phyloP scores from a whole-genome alignment of 2,888 invertebrate genomes.

The Fabriciana adippe region DNA sequence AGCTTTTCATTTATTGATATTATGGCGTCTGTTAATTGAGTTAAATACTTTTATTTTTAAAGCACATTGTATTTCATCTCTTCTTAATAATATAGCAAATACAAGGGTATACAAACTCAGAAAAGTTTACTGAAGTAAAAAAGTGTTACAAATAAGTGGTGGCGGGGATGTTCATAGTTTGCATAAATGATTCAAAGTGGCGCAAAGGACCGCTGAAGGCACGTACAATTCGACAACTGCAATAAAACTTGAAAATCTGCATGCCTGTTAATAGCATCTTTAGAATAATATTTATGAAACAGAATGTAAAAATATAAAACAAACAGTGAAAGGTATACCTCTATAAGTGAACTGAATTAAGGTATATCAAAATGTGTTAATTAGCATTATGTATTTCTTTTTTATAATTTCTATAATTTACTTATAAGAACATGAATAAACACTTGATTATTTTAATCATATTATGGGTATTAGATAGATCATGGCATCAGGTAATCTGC shows the following conservation, averaged over 20 bases:
- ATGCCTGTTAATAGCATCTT: conserved; percentile 53
- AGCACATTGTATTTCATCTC: too few species aligned
- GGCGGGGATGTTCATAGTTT: conserved; percentile 47
- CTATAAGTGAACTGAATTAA: not conserved
- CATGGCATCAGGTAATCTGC: too few species aligned
- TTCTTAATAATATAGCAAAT: too few species aligned
- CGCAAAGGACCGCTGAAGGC: conserved; percentile 52
- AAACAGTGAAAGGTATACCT: not conserved
- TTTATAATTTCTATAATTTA: too few species aligned
- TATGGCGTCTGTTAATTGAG: too few species aligned
- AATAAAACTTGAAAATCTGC: conserved; percentile 52
- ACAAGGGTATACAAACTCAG: conserved; percentile 39
- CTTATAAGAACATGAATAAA: too few species aligned
- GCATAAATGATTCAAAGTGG: conserved; percentile 61
- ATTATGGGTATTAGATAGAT: too few species aligned
- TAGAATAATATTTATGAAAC: conserved; percentile 2
- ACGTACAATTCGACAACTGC: conserved; percentile 60
- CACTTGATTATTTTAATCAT: too few species aligned
- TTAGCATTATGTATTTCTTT: too few species aligned
- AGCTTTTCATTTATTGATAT: too few species aligned
- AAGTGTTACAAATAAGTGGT: conserved; percentile 41
- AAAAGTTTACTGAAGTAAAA: conserved; percentile 45
- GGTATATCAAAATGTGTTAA: too few species aligned
- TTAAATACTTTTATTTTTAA: too few species aligned
- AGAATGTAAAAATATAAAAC: not conserved